Percentiles rank a stretch among this genome's conserved stretches.
phyloP scores from a whole-genome alignment of 2,888 invertebrate genomes.

The Nasonia oneida region DNA sequence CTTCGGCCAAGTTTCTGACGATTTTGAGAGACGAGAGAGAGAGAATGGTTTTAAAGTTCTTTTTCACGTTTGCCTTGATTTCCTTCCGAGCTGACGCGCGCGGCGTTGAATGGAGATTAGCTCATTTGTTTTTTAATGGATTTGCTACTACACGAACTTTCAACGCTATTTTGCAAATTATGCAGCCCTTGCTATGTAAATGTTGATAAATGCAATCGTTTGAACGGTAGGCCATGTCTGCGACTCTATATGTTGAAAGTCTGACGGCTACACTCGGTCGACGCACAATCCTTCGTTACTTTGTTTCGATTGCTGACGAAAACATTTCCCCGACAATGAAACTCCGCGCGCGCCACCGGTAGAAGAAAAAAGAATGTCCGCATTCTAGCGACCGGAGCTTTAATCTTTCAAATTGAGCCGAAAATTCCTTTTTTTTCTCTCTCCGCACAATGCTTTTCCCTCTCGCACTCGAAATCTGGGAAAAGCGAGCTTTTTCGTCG shows the following conservation, averaged over 20 bases:
- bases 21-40: background rate
- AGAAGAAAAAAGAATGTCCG: background rate
- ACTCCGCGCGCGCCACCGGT: background rate
- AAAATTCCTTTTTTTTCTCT: conserved; percentile 37
- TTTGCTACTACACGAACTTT: background rate
- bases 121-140: conserved; percentile 10
- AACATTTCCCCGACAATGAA: conserved; percentile 25
- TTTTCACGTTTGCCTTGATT: background rate
- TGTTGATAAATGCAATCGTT: background rate
- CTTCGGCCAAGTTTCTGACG: background rate
- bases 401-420: conserved; percentile 60
- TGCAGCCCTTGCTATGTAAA: background rate
- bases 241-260: too few relatives aligned
- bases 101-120: background rate
- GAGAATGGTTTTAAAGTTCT: conserved; percentile 10
- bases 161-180: background rate
- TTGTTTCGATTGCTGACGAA: conserved; percentile 12
- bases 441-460: background rate
- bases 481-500: conserved; percentile 24
- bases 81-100: background rate
- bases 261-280: background rate
- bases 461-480: background rate
- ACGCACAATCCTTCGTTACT: background rate
- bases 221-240: background rate
- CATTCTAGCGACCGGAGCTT: conserved; percentile 25